These are phyloP conservation scores for Allobates femoralis DNA, from an alignment of 2,797 vertebrate species.

Conservation along the genomic window DNA sequence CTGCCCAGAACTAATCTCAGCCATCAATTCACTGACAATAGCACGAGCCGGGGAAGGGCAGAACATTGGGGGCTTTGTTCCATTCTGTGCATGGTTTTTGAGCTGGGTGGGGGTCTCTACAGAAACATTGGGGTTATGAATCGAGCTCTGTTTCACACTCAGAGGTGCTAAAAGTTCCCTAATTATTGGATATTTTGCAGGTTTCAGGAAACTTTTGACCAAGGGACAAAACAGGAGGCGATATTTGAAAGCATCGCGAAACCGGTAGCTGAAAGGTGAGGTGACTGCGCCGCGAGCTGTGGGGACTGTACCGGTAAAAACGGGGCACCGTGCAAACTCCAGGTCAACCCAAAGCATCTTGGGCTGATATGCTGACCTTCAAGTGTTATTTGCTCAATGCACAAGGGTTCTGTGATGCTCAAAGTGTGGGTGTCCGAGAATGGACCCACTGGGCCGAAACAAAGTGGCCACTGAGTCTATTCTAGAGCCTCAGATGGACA, in stretches of 20 bases:
- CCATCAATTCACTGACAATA: conserved; percentile 69
- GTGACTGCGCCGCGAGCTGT: no score
- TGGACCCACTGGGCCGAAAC: no score
- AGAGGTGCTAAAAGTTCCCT: conserved; percentile 66
- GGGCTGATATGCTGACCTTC: no score
- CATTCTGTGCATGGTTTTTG: conserved; percentile 73
- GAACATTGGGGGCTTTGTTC: conserved; percentile 75
- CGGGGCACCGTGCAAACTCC: no score
- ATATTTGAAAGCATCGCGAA: conserved; percentile 91
- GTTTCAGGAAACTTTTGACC: conserved; percentile 94
- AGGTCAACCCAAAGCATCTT: no score
- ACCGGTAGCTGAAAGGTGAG: conserved; percentile 93
- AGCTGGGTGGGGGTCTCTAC: conserved; percentile 71
- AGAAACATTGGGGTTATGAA: conserved; percentile 67
- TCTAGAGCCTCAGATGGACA: no score
- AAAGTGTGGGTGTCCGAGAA: no score
- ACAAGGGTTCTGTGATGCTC: no score
- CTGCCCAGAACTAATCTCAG: conserved; percentile 77
- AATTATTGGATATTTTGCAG: conserved; percentile 77
- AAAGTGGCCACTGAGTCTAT: no score
- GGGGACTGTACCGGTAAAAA: no score
- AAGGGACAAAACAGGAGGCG: conserved; percentile 87
- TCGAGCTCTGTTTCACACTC: conserved; percentile 69
- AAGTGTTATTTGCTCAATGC: no score
- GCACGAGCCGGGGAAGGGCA: conserved; percentile 68